Conservation (phyloP, 2,113 vertebrate species). For the Chrysemys picta region DNA sequence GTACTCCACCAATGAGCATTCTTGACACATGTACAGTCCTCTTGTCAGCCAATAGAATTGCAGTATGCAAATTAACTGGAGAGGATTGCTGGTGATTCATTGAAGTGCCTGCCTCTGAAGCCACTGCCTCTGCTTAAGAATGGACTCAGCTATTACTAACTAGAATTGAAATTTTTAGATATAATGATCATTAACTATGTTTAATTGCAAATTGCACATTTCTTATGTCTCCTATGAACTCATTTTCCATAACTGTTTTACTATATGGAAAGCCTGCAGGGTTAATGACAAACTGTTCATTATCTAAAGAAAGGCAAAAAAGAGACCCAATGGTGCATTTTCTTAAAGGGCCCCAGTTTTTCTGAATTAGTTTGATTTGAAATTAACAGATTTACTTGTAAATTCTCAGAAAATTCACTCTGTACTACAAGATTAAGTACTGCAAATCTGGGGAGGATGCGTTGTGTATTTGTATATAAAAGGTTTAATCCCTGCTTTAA, state of each 20-base stretch:
- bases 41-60: background rate
- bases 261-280: background rate
- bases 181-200: background rate
- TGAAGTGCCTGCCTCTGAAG: background rate
- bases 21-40: background rate
- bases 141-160: background rate
- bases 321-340: background rate
- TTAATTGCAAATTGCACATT: background rate
- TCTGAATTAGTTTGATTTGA: background rate
- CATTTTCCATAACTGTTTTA: background rate
- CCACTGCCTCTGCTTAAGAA: background rate
- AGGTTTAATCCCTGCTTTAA: background rate
- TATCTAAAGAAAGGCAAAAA: background rate
- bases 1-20: background rate
- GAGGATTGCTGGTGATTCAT: background rate
- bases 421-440: background rate
- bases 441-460: background rate
- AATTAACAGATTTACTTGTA: background rate
- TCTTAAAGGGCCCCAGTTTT: background rate
- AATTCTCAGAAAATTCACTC: background rate
- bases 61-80: background rate
- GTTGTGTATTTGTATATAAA: background rate
- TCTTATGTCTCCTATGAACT: background rate
- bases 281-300: background rate
- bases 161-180: background rate